Conservation (phyloP, 2,113 vertebrate species). For the Chaetodon auriga region DNA sequence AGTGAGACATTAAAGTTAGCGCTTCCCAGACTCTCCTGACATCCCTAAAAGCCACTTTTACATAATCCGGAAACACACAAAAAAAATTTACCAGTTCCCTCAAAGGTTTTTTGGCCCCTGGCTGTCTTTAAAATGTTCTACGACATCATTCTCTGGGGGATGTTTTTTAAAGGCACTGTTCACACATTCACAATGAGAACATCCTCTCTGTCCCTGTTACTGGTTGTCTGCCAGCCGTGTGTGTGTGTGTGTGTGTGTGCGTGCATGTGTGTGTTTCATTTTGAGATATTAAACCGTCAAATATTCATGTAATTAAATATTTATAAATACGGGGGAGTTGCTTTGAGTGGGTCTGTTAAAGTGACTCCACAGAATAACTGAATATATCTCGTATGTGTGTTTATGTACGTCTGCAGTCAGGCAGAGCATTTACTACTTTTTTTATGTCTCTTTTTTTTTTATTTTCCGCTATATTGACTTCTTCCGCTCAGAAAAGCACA, state of each 20-base stretch:
- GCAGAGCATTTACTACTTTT: conserved; percentile 3
- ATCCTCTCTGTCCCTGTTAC: conserved; percentile 36
- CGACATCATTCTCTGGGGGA: conserved; percentile 37
- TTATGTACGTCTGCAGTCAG: not conserved
- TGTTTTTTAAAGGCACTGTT: conserved; percentile 35
- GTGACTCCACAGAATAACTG: conserved; percentile 13
- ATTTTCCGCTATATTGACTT: conserved; percentile 22
- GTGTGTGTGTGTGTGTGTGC: conserved; percentile 10
- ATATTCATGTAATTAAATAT: conserved; percentile 49
- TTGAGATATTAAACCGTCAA: conserved; percentile 32
- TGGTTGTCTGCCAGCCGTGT: conserved; percentile 3
- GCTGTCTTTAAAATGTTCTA: conserved; percentile 60
- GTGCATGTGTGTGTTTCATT: conserved; percentile 14
- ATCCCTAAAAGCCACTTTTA: conserved; percentile 67
- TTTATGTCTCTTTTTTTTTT: conserved; percentile 25
- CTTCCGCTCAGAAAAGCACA: not conserved
- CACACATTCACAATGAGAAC: conserved; percentile 49
- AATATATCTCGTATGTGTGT: not conserved
- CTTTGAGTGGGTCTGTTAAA: conserved; percentile 28
- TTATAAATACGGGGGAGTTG: conserved; percentile 28
- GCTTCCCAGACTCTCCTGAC: conserved; percentile 52
- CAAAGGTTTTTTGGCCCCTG: conserved; percentile 30
- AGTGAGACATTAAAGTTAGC: conserved; percentile 51
- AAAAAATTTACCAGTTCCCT: conserved; percentile 46
- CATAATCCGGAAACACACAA: conserved; percentile 47